Percentiles rank a stretch among this genome's conserved stretches.
Evolutionary conservation across 53 echinoderm and acorn worm species (phyloP).

Genomic region (Hippasteria phrygiana): DNA sequence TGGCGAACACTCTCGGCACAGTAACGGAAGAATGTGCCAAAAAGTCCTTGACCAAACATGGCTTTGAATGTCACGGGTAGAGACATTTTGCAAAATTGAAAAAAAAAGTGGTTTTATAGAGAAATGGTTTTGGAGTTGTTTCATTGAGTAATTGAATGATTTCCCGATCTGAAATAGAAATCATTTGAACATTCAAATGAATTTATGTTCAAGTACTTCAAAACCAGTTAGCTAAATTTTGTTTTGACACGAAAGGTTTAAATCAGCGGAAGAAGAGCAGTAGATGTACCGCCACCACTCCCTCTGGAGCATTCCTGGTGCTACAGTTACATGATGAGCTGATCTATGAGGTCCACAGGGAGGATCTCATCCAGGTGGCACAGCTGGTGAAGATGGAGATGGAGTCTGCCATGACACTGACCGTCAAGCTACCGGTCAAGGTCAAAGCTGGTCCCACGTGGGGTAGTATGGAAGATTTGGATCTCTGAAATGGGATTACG

Average conservation of each 20-base stretch:
- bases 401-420: constrained; percentile 88
- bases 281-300: constrained; percentile 41
- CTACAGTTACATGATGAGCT: constrained; percentile 98
- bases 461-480: constrained; percentile 84
- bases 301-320: constrained; percentile 93
- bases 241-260: neutral
- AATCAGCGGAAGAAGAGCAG: neutral
- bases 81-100: too few relatives aligned
- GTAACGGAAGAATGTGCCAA: too few relatives aligned
- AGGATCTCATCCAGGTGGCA: constrained; percentile 91
- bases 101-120: too few relatives aligned
- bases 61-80: too few relatives aligned
- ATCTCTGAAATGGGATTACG: constrained; percentile 23
- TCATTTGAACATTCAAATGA: too few relatives aligned
- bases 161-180: too few relatives aligned
- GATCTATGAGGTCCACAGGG: constrained; percentile 95
- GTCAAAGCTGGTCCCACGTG: constrained; percentile 97
- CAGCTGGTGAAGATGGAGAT: constrained; percentile 90
- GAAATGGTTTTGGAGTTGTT: too few relatives aligned
- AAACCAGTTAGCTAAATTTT: neutral
- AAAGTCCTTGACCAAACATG: too few relatives aligned
- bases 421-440: constrained; percentile 89
- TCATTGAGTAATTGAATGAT: too few relatives aligned
- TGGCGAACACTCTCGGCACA: too few relatives aligned
- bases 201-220: too few relatives aligned